These are phyloP conservation scores for Parauchenoglanis ngamensis DNA, from an alignment of 2,797 vertebrate species.

Conservation along the genomic window DNA sequence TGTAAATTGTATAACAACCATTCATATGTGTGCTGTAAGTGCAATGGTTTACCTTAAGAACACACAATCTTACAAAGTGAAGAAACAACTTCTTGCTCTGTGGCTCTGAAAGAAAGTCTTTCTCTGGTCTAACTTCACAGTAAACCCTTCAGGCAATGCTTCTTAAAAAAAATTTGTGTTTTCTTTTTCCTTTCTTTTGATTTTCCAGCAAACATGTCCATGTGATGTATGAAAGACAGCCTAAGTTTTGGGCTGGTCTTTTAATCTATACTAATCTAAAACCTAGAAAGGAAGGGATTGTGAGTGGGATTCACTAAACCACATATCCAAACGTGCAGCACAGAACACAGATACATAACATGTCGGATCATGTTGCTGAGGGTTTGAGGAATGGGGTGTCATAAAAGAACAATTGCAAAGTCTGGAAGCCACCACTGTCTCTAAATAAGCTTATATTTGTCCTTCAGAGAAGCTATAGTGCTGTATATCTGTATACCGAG, in stretches of 20 bases:
- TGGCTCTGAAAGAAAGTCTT: background rate
- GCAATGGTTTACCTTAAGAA: background rate
- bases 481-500: background rate
- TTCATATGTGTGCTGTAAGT: background rate
- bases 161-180: background rate
- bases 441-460: slow-evolving; percentile 1
- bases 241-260: background rate
- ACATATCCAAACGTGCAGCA: slow-evolving; percentile 9
- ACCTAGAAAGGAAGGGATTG: slow-evolving; percentile 19
- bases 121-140: background rate
- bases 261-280: slow-evolving; percentile 13
- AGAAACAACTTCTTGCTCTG: background rate
- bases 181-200: background rate
- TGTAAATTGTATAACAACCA: background rate
- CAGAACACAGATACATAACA: slow-evolving; percentile 22
- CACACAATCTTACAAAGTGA: background rate
- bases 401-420: slow-evolving; percentile 39
- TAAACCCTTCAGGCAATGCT: background rate
- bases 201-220: background rate
- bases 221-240: background rate
- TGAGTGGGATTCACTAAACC: slow-evolving; percentile 28
- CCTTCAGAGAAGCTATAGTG: background rate
- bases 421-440: slow-evolving; percentile 2
- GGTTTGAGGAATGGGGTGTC: slow-evolving; percentile 24
- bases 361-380: slow-evolving; percentile 46